Conservation (phyloP, 2,888 invertebrate species). For the Empis livida region DNA sequence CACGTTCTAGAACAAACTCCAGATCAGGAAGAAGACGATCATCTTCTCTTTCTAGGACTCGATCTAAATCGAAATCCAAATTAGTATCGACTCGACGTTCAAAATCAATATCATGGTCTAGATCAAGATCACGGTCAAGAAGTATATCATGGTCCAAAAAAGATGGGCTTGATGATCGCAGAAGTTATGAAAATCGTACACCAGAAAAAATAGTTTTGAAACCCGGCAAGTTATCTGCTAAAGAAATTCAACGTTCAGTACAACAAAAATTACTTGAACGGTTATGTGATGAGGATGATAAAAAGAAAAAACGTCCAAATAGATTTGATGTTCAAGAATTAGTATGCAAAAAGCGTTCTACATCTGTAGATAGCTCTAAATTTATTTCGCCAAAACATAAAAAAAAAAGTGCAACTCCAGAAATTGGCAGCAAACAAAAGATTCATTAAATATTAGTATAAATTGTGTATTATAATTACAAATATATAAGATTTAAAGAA, state of each 20-base stretch:
- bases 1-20: conserved; percentile 9
- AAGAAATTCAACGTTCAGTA: conserved; percentile 27
- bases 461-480: too few species aligned
- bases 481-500: too few species aligned
- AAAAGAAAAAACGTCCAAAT: conserved; percentile 16
- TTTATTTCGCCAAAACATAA: conserved; percentile 15
- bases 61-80: conserved; percentile 20
- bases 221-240: conserved; percentile 28
- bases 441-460: too few species aligned
- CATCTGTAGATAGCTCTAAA: conserved; percentile 13
- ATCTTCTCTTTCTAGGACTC: conserved; percentile 16
- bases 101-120: conserved; percentile 22
- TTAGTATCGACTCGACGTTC: conserved; percentile 30
- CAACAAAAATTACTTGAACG: conserved; percentile 28
- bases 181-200: not conserved
- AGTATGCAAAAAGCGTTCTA: not conserved
- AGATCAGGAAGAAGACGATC: conserved; percentile 6
- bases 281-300: conserved; percentile 25
- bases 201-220: conserved; percentile 16
- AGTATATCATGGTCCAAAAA: conserved; percentile 7
- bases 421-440: not conserved
- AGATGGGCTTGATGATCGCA: not conserved
- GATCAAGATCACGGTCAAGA: conserved; percentile 23
- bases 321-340: not conserved
- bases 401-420: conserved; percentile 10